Evolutionary conservation across 2,888 invertebrate species (phyloP), one percentile per base, ranked within the genome.

Genomic region (Eilema griseolum): DNA sequence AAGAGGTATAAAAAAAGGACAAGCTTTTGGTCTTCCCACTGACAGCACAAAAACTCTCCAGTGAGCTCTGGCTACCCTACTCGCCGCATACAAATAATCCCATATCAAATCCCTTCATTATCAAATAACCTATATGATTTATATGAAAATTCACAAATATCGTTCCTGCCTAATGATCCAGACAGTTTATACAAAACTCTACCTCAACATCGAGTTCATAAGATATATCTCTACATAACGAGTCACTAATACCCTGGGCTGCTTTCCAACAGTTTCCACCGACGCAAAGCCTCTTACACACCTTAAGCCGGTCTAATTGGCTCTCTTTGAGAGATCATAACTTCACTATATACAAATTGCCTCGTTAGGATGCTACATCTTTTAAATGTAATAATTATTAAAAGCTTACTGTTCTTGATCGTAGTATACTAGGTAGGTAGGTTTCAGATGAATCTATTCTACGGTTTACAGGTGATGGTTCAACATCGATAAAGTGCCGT

Each of bases 251-350:
- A 62, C 63, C 72, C 16, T 46, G 59, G 65, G 68, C 61, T 70
- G 61, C 63, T 64, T 68, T 68, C 76, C 46, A 61, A 68, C 77
- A 74, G 74, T 79, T 77, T 74, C 68, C 59, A 60, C 26, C 33
- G 69, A 37, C 52, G 74, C 62, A 76, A 83, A 82, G 76, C 82
- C 74, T 78, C 82, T 84, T 82, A 78, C 37, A 66, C 33, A 66
- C 52, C 64, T 57, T 84, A 82, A 82, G 82, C 82, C 77, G 76
- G 68, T 82, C 74, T 82, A 82, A 82, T 84, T 82, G 83, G 84
- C 73, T 65, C 61, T 67, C 72, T 77, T 73, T 76, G 74, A 73
- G 66, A 61, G 75, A 74, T 74, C 71, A 81, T 79, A 72, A 73
- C 71, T 73, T 69, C 62, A 31, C 63, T 69, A 73, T 26, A 65